These are phyloP conservation scores for Porites lutea DNA, from an alignment of 64 coral and sea anemone species.

Conservation along the genomic window DNA sequence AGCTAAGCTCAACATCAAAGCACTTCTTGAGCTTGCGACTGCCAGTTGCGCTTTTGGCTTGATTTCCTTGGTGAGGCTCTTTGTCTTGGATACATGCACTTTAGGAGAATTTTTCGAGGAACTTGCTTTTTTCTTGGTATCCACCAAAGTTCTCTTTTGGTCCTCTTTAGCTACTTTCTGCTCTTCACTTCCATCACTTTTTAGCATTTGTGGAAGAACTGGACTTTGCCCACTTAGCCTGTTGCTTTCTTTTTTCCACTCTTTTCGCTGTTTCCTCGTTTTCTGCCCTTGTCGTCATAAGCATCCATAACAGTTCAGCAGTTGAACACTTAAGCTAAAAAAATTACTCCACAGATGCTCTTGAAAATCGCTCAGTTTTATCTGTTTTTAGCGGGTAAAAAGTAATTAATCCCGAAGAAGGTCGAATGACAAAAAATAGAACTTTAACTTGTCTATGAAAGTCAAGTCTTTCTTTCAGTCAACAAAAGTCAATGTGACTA, in stretches of 20 bases:
- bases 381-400: neutral
- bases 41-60: neutral
- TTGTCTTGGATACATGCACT: neutral
- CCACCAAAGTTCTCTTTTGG: slow-evolving; percentile 4
- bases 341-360: too few relatives aligned
- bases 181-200: neutral
- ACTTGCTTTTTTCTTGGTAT: neutral
- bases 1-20: neutral
- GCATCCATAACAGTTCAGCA: neutral
- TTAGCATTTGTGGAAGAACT: neutral
- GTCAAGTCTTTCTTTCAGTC: neutral
- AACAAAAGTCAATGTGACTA: neutral
- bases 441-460: neutral
- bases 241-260: neutral
- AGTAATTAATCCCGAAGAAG: neutral
- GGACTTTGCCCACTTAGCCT: neutral
- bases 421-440: neutral
- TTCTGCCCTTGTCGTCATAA: neutral
- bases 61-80: slow-evolving; percentile 7
- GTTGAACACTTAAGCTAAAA: neutral
- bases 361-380: too few relatives aligned
- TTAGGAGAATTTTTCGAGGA: neutral
- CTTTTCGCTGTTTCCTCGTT: neutral
- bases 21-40: neutral
- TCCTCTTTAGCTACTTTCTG: neutral